phyloP scores from a whole-genome alignment of 2,797 vertebrate species.

The Enteromius thamalakanensis region DNA sequence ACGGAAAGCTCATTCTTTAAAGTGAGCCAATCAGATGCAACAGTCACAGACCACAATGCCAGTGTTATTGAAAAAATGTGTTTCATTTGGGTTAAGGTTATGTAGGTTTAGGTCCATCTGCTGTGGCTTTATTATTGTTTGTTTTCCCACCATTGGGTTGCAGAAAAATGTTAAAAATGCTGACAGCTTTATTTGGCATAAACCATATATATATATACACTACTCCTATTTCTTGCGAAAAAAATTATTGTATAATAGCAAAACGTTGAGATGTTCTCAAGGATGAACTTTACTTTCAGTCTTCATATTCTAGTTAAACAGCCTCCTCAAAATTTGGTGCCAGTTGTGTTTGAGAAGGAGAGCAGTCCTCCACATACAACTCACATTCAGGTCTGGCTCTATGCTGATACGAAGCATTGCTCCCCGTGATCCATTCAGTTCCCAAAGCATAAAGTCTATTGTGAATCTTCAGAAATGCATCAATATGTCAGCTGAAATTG shows the following conservation, averaged over 20 bases:
- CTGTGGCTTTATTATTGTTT: constrained; percentile 42
- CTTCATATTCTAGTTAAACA: neutral
- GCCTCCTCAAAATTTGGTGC: neutral
- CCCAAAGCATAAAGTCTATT: neutral
- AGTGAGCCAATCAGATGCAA: constrained; percentile 22
- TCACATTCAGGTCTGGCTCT: neutral
- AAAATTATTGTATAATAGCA: neutral
- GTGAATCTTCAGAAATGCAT: neutral
- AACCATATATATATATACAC: neutral
- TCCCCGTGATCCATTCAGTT: neutral
- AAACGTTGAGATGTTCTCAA: neutral
- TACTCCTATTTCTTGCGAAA: neutral
- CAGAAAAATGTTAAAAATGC: neutral
- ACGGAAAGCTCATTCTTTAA: constrained; percentile 1
- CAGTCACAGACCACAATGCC: constrained; percentile 26
- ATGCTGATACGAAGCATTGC: neutral
- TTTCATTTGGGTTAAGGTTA: constrained; percentile 6
- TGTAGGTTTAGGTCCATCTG: constrained; percentile 27
- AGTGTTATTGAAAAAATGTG: constrained; percentile 38
- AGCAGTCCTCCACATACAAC: neutral
- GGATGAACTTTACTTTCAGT: neutral
- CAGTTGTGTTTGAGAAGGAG: neutral
- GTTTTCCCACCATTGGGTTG: constrained; percentile 33
- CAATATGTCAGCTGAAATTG: neutral
- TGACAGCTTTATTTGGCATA: neutral